These are phyloP conservation scores for Brachionus koreanus DNA, from an alignment of 1,140 invertebrate species.

Conservation along the genomic window DNA sequence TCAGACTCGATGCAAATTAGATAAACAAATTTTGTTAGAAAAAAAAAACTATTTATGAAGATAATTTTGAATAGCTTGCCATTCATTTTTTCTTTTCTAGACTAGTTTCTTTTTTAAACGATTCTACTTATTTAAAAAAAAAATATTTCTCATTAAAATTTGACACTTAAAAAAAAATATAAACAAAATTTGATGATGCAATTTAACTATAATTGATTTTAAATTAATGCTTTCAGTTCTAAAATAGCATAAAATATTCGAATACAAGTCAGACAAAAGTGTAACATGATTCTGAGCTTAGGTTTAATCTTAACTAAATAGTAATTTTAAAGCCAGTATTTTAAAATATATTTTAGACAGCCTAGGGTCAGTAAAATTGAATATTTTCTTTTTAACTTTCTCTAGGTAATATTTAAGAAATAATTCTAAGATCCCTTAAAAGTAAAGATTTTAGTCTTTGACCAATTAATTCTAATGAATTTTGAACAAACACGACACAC, in stretches of 20 bases:
- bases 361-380: not conserved
- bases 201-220: not conserved
- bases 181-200: not conserved
- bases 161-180: not conserved
- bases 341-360: conserved; percentile 21
- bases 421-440: not conserved
- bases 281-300: not conserved
- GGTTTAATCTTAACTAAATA: not conserved
- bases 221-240: not conserved
- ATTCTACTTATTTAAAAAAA: not conserved
- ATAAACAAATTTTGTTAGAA: conserved; percentile 6
- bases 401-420: not conserved
- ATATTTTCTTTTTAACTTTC: not conserved
- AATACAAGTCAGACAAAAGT: not conserved
- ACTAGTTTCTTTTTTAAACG: not conserved
- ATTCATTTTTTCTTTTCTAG: not conserved
- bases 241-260: not conserved
- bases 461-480: conserved; percentile 31
- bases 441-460: conserved; percentile 12
- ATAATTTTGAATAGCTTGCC: not conserved
- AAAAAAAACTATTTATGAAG: not conserved
- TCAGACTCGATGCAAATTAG: conserved; percentile 38
- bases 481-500: not conserved
- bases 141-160: not conserved
- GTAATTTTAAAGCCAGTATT: not conserved